These are phyloP conservation scores for Vireo griseus DNA, from an alignment of 2,797 vertebrate genomes.

Conservation along the genomic window DNA sequence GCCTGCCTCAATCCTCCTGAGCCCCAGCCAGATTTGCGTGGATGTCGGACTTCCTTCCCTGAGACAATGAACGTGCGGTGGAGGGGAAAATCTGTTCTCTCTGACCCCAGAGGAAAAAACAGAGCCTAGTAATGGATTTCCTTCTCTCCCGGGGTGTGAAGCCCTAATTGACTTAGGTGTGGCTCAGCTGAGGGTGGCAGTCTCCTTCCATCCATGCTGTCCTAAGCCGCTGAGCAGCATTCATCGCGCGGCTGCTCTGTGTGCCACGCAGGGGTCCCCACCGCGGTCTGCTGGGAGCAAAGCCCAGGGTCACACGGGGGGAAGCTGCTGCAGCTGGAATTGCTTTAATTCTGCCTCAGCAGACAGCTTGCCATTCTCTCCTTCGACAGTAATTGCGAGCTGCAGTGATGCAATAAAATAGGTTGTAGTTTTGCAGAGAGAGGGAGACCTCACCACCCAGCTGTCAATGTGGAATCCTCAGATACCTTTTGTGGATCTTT, in stretches of 20 bases:
- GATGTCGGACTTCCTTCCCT: not conserved
- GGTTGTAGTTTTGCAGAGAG: not conserved
- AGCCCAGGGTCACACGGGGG: not conserved
- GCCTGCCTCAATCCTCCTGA: not conserved
- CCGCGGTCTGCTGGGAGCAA: fast-evolving
- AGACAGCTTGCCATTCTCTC: not conserved
- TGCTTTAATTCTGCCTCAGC: not conserved
- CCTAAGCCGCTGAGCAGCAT: fast-evolving
- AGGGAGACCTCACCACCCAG: not conserved
- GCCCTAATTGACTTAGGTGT: not conserved
- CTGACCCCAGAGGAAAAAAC: not conserved
- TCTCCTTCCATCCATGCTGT: not conserved
- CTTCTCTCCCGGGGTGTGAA: not conserved
- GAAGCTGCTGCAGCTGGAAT: not conserved
- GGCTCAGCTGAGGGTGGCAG: not conserved
- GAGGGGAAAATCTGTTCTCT: not conserved
- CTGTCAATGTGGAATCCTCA: fast-evolving
- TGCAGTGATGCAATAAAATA: not conserved
- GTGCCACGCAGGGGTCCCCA: not conserved
- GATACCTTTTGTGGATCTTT: not conserved
- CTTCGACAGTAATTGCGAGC: not conserved
- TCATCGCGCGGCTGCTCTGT: fast-evolving
- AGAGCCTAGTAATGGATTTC: not conserved
- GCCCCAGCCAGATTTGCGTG: not conserved
- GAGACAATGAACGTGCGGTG: not conserved